Percentiles rank a stretch among this genome's conserved stretches.
phyloP scores from a whole-genome alignment of 92 coral and sea anemone genomes.

The Phymanthus crucifer region DNA sequence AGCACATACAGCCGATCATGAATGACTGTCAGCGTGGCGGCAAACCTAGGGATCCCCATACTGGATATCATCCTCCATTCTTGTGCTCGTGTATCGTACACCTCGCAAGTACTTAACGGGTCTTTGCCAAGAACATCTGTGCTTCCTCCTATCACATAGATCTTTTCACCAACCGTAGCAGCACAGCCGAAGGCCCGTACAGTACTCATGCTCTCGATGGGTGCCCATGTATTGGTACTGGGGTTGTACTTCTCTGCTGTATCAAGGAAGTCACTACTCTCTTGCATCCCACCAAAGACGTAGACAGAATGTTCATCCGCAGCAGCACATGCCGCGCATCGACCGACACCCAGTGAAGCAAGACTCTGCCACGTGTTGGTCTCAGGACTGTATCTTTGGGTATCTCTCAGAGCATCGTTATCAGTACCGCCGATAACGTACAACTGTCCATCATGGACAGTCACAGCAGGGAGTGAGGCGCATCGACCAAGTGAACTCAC shows the following conservation, averaged over 20 bases:
- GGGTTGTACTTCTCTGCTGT: slow-evolving; percentile 62
- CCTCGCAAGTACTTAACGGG: slow-evolving; percentile 26
- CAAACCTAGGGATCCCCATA: slow-evolving; percentile 44
- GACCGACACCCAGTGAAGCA: slow-evolving; percentile 40
- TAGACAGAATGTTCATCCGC: slow-evolving; percentile 33
- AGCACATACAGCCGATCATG: slow-evolving; percentile 20
- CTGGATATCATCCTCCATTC: slow-evolving; percentile 26
- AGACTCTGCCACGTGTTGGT: slow-evolving; percentile 59
- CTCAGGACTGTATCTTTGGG: slow-evolving; percentile 53
- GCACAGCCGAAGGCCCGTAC: slow-evolving; percentile 63
- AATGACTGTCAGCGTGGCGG: slow-evolving; percentile 34
- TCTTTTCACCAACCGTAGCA: slow-evolving; percentile 39
- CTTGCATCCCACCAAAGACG: slow-evolving; percentile 52
- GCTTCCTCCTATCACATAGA: slow-evolving; percentile 50
- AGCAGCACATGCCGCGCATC: slow-evolving; percentile 62
- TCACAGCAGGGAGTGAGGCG: slow-evolving; percentile 41
- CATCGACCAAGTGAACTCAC: slow-evolving; percentile 34
- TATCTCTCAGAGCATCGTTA: slow-evolving; percentile 42
- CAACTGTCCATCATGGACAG: slow-evolving; percentile 52
- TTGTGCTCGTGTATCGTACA: slow-evolving; percentile 26
- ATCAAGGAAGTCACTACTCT: slow-evolving; percentile 51
- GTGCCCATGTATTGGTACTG: slow-evolving; percentile 38
- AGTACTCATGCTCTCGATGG: slow-evolving; percentile 32
- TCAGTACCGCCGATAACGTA: slow-evolving; percentile 63
- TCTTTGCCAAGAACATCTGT: slow-evolving; percentile 27